Conservation (phyloP, 2,113 vertebrate species). For the Cisticola juncidis region DNA sequence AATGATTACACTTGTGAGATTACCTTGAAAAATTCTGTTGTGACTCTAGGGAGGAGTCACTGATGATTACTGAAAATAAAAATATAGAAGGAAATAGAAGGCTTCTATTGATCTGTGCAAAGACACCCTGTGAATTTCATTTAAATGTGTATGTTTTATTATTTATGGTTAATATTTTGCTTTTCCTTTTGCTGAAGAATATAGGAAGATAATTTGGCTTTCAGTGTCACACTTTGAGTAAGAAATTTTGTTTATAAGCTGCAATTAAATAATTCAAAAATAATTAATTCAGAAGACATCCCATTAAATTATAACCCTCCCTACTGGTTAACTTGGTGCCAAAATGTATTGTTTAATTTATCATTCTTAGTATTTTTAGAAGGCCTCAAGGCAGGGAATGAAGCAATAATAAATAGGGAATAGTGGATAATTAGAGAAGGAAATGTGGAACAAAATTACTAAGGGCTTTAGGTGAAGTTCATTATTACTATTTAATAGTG, state of each 20-base stretch:
- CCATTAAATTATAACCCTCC: slow-evolving; percentile 81
- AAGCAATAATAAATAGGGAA: slow-evolving; percentile 86
- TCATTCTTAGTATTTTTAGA: slow-evolving; percentile 84
- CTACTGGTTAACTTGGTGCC: slow-evolving; percentile 79
- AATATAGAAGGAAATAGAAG: slow-evolving; percentile 26
- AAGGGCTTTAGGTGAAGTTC: slow-evolving; percentile 86
- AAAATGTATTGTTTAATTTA: slow-evolving; percentile 84
- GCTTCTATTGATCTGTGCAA: not conserved
- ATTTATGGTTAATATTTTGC: not conserved
- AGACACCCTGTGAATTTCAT: not conserved
- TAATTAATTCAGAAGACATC: slow-evolving; percentile 84
- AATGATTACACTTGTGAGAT: slow-evolving; percentile 11
- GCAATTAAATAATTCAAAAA: slow-evolving; percentile 82
- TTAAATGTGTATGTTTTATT: not conserved
- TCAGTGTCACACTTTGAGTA: slow-evolving; percentile 41
- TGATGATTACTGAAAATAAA: slow-evolving; percentile 30
- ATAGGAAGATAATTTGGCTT: slow-evolving; percentile 14
- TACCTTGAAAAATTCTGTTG: slow-evolving; percentile 12
- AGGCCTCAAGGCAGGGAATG: slow-evolving; percentile 78
- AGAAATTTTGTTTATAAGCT: slow-evolving; percentile 76
- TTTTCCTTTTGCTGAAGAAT: not conserved
- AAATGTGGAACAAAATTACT: slow-evolving; percentile 84
- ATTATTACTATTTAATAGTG: slow-evolving; percentile 85
- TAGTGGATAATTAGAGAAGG: slow-evolving; percentile 82
- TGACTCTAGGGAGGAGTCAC: not conserved